Percentiles rank a stretch among this genome's conserved stretches.
Conservation (phyloP, 2,888 invertebrate species). For the Agriotes lineatus region DNA sequence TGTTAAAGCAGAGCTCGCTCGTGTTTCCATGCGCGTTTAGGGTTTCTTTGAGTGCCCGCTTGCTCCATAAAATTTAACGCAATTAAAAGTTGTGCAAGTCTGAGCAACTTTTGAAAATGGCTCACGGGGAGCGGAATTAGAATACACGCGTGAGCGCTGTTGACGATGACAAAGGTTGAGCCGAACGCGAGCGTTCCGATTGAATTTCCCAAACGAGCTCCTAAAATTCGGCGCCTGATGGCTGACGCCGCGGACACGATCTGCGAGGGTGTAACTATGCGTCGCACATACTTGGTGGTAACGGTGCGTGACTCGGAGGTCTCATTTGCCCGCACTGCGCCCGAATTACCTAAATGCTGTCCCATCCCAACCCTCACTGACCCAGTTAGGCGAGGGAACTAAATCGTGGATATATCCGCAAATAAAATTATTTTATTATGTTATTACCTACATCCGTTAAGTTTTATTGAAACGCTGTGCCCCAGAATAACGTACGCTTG, state of each 20-base stretch:
- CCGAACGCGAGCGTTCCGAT: slow-evolving; percentile 19
- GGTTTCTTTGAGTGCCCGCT: slow-evolving; percentile 12
- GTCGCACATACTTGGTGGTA: slow-evolving; percentile 47
- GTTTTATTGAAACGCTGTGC: slow-evolving; percentile 8
- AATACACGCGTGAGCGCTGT: slow-evolving; percentile 30
- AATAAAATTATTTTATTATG: slow-evolving; percentile 30
- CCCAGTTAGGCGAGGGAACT: slow-evolving; percentile 34
- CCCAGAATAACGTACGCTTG: not conserved
- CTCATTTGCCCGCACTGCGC: slow-evolving; percentile 41
- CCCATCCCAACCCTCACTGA: slow-evolving; percentile 34
- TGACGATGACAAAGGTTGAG: slow-evolving; percentile 30
- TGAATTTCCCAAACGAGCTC: slow-evolving; percentile 26
- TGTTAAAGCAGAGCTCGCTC: slow-evolving; percentile 12
- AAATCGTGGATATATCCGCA: slow-evolving; percentile 22
- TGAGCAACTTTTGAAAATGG: slow-evolving; percentile 27
- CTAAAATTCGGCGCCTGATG: slow-evolving; percentile 20
- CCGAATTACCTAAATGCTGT: slow-evolving; percentile 37
- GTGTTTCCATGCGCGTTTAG: slow-evolving; percentile 11
- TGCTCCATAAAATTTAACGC: slow-evolving; percentile 26
- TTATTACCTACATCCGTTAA: slow-evolving; percentile 17
- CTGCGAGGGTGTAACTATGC: slow-evolving; percentile 45
- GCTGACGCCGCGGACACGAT: slow-evolving; percentile 37
- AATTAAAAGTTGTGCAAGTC: slow-evolving; percentile 27
- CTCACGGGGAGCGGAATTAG: slow-evolving; percentile 20
- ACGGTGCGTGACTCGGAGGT: slow-evolving; percentile 47